These are phyloP conservation scores for Tragopan temminckii DNA, from an alignment of 2,797 vertebrate species.

Conservation along the genomic window DNA sequence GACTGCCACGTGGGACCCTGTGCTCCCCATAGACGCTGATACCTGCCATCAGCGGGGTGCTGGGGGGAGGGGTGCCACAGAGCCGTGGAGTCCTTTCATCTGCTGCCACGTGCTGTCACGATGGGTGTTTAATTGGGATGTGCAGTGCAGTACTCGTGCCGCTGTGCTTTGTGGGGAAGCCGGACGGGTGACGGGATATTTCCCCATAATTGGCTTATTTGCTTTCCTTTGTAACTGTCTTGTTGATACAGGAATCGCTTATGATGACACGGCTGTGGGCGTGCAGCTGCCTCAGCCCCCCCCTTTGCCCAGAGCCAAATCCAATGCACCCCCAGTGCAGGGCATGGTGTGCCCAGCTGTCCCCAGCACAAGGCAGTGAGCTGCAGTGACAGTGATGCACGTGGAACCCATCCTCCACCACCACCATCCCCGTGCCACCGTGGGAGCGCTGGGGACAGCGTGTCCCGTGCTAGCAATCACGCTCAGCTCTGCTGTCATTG, in stretches of 20 bases:
- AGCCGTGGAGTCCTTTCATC: constrained; percentile 36
- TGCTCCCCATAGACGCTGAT: background rate
- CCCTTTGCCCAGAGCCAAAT: background rate
- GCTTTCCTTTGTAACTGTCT: constrained; percentile 6
- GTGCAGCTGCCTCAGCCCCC: background rate
- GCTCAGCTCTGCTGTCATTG: background rate
- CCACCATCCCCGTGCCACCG: fast-evolving
- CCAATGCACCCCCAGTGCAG: background rate
- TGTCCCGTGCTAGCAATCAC: fast-evolving
- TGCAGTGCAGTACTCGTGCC: background rate
- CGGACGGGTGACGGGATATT: background rate
- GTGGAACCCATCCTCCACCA: fast-evolving
- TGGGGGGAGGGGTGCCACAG: background rate
- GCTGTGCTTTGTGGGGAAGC: background rate
- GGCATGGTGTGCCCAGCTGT: fast-evolving
- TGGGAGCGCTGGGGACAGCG: background rate
- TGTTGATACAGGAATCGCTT: background rate
- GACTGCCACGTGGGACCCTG: too few relatives aligned
- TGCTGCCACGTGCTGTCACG: background rate
- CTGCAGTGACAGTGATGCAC: fast-evolving
- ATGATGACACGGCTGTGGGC: fast-evolving
- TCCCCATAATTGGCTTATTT: background rate
- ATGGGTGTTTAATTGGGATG: constrained; percentile 33
- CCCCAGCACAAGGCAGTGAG: fast-evolving
- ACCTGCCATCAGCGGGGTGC: background rate